Conservation (phyloP, 2,113 vertebrate genomes). For the Odocoileus hemionus region DNA sequence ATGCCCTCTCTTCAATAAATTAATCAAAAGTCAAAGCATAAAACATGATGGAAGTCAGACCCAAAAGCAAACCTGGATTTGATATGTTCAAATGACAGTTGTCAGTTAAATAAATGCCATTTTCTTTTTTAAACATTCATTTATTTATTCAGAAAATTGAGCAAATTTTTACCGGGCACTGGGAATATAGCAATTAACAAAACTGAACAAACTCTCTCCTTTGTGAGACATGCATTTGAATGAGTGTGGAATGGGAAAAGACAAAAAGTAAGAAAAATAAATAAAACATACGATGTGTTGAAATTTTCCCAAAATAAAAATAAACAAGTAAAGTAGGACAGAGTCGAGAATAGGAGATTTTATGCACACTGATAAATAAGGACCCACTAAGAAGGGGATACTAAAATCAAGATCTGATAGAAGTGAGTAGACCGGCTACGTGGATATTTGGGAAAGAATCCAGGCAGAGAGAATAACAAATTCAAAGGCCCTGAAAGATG, state of each 20-base stretch:
- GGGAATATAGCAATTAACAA: neutral
- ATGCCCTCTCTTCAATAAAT: neutral
- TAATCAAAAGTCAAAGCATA: neutral
- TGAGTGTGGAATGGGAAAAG: accelerated
- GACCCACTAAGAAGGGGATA: neutral
- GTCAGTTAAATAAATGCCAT: neutral
- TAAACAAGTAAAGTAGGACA: neutral
- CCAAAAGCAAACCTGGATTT: neutral
- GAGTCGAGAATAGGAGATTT: neutral
- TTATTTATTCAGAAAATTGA: neutral
- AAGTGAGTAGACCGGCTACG: neutral
- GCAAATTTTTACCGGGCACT: neutral
- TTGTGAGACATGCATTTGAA: neutral
- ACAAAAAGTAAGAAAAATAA: neutral
- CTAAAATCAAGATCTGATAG: neutral
- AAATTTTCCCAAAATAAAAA: neutral
- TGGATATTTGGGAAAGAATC: neutral
- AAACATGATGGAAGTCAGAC: neutral
- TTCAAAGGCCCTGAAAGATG: neutral
- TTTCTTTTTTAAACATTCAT: neutral
- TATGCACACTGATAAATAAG: neutral
- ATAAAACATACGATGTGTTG: neutral
- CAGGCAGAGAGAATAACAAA: neutral
- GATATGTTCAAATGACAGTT: neutral
- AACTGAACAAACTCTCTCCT: neutral